Conservation (phyloP, 2,888 invertebrate species). For the Crioceris asparagi region DNA sequence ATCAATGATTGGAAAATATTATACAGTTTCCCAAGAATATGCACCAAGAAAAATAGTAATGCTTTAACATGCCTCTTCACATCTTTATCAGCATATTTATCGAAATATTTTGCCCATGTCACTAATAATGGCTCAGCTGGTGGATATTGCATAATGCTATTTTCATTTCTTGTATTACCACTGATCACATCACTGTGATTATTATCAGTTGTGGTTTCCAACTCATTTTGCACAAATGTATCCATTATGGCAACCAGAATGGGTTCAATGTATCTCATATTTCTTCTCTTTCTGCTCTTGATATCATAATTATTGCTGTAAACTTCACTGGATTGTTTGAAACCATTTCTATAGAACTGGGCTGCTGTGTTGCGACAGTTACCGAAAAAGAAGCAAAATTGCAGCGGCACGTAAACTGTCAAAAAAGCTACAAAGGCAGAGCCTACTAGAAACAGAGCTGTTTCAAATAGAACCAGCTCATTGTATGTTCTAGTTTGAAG, state of each 20-base stretch:
- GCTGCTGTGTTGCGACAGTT: slow-evolving; percentile 4
- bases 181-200: neutral
- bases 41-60: slow-evolving; percentile 12
- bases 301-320: slow-evolving; percentile 3
- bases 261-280: slow-evolving; percentile 10
- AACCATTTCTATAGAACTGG: neutral
- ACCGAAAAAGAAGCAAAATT: slow-evolving; percentile 5
- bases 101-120: slow-evolving; percentile 12
- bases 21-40: slow-evolving; percentile 10
- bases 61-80: slow-evolving; percentile 12
- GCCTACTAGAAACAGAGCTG: slow-evolving; percentile 1
- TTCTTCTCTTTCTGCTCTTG: slow-evolving; percentile 8
- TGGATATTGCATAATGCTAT: neutral
- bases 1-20: slow-evolving; percentile 7
- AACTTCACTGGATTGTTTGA: slow-evolving; percentile 1
- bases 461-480: slow-evolving; percentile 3
- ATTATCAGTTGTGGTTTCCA: neutral
- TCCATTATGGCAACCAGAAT: slow-evolving; percentile 10
- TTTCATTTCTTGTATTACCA: slow-evolving; percentile 5
- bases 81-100: slow-evolving; percentile 11
- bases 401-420: slow-evolving; percentile 4
- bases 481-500: neutral
- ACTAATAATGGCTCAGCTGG: slow-evolving; percentile 9
- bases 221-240: slow-evolving; percentile 12
- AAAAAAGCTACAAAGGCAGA: slow-evolving; percentile 4